Percentiles rank a stretch among this genome's conserved stretches.
Conservation (phyloP, 2,888 invertebrate species). For the Eupithecia subumbrata region DNA sequence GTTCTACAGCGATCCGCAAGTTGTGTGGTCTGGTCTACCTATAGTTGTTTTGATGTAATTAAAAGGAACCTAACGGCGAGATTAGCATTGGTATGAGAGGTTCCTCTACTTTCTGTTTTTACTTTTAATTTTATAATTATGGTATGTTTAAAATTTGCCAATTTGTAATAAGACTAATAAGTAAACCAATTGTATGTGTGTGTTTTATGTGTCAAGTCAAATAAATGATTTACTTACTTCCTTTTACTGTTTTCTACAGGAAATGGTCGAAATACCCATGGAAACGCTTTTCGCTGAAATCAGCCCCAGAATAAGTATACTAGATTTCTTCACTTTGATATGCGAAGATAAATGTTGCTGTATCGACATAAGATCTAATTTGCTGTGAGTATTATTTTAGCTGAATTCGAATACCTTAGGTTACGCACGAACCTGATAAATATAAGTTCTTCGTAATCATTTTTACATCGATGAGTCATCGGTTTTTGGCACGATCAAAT, state of each 20-base stretch:
- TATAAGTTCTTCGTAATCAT: background rate
- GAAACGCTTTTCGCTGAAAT: constrained; percentile 89
- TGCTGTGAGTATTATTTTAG: constrained; percentile 65
- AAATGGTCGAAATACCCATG: constrained; percentile 87
- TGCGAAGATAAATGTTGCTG: constrained; percentile 84
- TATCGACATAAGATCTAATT: constrained; percentile 76
- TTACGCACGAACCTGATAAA: constrained; percentile 3
- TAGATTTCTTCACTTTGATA: constrained; percentile 91
- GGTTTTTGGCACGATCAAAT: background rate
- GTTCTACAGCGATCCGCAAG: too few relatives aligned
- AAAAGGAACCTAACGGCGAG: too few relatives aligned
- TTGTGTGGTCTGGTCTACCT: too few relatives aligned
- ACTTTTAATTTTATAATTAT: too few relatives aligned
- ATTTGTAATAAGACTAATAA: too few relatives aligned
- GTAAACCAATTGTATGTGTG: too few relatives aligned
- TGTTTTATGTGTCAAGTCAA: too few relatives aligned
- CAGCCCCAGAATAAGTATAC: constrained; percentile 92
- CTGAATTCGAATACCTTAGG: background rate
- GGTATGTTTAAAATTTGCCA: too few relatives aligned
- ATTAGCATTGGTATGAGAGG: too few relatives aligned
- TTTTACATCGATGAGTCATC: background rate
- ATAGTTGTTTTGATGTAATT: too few relatives aligned
- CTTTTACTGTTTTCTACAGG: constrained; percentile 84
- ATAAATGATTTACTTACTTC: too few relatives aligned
- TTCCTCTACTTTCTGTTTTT: too few relatives aligned